Percentiles rank a stretch among this genome's conserved stretches.
Conservation (phyloP, 2,113 vertebrate genomes). For the Cheirogaleus medius region DNA sequence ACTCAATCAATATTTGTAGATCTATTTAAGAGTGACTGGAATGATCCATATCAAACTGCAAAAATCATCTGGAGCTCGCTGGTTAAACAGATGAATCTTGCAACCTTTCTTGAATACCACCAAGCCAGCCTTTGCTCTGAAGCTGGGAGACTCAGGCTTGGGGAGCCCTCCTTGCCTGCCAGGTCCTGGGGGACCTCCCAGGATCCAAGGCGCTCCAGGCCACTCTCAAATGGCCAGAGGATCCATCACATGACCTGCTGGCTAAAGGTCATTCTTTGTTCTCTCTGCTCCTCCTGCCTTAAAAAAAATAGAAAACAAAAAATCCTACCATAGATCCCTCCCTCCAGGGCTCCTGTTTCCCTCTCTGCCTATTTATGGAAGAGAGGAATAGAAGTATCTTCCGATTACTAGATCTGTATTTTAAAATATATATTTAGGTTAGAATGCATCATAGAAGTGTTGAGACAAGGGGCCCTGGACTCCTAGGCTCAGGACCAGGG, state of each 20-base stretch:
- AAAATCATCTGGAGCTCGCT: conserved; percentile 58
- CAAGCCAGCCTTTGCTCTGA: neutral
- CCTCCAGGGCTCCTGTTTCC: neutral
- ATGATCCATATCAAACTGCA: conserved; percentile 69
- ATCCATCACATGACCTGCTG: conserved; percentile 53
- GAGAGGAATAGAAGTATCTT: neutral
- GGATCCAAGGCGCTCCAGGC: neutral
- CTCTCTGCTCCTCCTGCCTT: neutral
- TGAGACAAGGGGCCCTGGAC: neutral
- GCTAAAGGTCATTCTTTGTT: conserved; percentile 51
- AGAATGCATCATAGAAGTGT: neutral
- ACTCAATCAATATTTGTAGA: too few relatives aligned
- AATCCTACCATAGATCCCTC: neutral
- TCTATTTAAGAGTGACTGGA: conserved; percentile 67
- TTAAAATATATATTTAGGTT: neutral
- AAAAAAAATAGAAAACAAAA: neutral
- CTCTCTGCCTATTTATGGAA: neutral
- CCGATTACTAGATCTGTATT: neutral
- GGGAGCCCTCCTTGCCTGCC: neutral
- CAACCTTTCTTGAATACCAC: neutral
- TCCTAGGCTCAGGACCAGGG: neutral
- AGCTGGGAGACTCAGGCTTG: neutral
- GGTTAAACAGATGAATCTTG: conserved; percentile 62
- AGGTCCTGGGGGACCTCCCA: neutral
- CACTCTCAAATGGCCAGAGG: neutral